phyloP scores from a whole-genome alignment of 2,113 vertebrate genomes.

The Turnix velox region DNA sequence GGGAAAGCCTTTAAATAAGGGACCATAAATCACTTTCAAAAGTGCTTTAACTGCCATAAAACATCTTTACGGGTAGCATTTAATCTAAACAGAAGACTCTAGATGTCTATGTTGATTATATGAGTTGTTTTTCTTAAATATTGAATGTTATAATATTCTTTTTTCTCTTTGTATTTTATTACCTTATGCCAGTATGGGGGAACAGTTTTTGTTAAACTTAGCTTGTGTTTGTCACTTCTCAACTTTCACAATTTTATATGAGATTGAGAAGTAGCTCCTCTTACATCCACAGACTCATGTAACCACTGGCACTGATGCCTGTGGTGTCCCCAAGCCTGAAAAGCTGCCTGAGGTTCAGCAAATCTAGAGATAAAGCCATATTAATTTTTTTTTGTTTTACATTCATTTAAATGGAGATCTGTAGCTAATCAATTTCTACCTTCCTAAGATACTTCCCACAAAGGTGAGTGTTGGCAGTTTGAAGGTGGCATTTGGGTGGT shows the following conservation, averaged over 20 bases:
- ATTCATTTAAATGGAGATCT: not conserved
- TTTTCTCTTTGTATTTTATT: not conserved
- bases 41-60: constrained; percentile 1
- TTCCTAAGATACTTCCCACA: not conserved
- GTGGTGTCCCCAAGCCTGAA: not conserved
- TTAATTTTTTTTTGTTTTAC: not conserved
- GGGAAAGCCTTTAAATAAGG: constrained; percentile 6
- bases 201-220: not conserved
- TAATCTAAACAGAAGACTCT: not conserved
- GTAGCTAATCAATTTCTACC: not conserved
- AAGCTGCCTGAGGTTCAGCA: not conserved
- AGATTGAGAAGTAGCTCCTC: not conserved
- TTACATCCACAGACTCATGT: accelerated
- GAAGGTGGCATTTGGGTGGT: not conserved
- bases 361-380: not conserved
- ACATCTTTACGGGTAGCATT: not conserved
- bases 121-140: not conserved
- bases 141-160: not conserved
- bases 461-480: not conserved
- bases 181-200: not conserved
- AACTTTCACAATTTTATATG: not conserved
- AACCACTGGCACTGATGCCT: not conserved
- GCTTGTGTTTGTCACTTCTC: not conserved
- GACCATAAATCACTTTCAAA: constrained; percentile 1
- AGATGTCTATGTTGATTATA: not conserved